Evolutionary conservation across 2,888 invertebrate species (phyloP).

Genomic region (Didymodactylos carnosus): DNA sequence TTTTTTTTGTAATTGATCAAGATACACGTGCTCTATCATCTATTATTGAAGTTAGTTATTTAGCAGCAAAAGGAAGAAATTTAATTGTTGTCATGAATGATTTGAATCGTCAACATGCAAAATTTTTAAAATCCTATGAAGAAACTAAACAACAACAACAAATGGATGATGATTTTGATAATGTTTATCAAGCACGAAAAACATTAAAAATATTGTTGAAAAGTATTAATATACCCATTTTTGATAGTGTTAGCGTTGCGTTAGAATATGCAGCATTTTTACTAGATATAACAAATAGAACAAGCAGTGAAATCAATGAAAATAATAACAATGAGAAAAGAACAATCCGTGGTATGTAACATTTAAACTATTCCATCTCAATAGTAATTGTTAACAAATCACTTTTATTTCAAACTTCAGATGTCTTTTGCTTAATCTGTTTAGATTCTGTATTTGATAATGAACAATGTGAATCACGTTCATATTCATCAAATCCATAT

Average conservation of each 20-base stretch:
- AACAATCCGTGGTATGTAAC: not conserved
- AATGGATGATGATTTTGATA: not conserved
- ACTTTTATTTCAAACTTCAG: no score
- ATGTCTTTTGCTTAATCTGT: no score
- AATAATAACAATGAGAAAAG: not conserved
- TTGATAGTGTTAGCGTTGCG: conserved; percentile 61
- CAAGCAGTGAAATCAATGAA: not conserved
- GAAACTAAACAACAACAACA: no score
- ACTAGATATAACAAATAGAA: conserved; percentile 15
- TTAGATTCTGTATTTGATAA: no score
- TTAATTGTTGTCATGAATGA: conserved; percentile 21
- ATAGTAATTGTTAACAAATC: no score
- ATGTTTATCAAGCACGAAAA: not conserved
- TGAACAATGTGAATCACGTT: no score
- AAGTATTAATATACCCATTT: conserved; percentile 49
- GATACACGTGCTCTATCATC: conserved; percentile 79
- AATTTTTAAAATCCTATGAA: no score
- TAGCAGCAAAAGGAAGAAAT: conserved; percentile 42
- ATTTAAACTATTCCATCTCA: no score
- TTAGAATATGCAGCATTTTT: conserved; percentile 52
- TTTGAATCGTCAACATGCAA: not conserved
- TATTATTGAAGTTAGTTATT: conserved; percentile 76
- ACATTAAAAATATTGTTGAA: not conserved
- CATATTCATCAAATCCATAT: no score
- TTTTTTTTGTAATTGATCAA: conserved; percentile 82